Conservation (phyloP, 2,888 invertebrate species). For the Priocnemis perturbator region DNA sequence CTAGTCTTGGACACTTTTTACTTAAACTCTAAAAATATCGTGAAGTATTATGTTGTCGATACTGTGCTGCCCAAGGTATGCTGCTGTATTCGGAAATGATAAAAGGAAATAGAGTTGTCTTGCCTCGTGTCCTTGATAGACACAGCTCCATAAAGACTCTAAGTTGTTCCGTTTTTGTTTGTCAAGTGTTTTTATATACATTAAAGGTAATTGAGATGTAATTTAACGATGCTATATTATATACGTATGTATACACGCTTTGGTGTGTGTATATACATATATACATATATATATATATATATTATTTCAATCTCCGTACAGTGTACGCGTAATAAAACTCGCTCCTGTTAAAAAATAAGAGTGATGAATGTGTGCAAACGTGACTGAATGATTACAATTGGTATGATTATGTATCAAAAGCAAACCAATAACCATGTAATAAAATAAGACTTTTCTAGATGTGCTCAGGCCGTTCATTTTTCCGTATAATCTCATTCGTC, state of each 20-base stretch:
- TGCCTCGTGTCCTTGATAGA: constrained; percentile 54
- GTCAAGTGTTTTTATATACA: constrained; percentile 74
- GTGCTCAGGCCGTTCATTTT: constrained; percentile 53
- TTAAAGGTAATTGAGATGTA: constrained; percentile 66
- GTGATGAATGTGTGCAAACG: constrained; percentile 63
- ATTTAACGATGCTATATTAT: constrained; percentile 68
- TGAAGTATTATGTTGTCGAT: constrained; percentile 5
- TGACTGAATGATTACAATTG: constrained; percentile 68
- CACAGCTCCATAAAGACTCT: constrained; percentile 71
- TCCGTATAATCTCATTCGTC: neutral
- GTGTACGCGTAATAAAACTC: constrained; percentile 61
- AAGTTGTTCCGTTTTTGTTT: constrained; percentile 74
- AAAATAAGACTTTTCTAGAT: constrained; percentile 71
- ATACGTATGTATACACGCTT: constrained; percentile 63
- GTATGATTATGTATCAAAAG: constrained; percentile 64
- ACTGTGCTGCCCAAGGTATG: constrained; percentile 20
- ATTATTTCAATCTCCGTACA: constrained; percentile 69
- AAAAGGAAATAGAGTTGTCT: constrained; percentile 32
- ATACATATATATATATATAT: constrained; percentile 57
- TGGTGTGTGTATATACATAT: constrained; percentile 54
- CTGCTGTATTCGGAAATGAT: constrained; percentile 25
- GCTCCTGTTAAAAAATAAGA: constrained; percentile 56
- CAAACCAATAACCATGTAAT: constrained; percentile 68
- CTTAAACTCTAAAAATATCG: constrained; percentile 4
- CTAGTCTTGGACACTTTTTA: constrained; percentile 41